phyloP scores from a whole-genome alignment of 2,797 vertebrate genomes.

The Chelon auratus region DNA sequence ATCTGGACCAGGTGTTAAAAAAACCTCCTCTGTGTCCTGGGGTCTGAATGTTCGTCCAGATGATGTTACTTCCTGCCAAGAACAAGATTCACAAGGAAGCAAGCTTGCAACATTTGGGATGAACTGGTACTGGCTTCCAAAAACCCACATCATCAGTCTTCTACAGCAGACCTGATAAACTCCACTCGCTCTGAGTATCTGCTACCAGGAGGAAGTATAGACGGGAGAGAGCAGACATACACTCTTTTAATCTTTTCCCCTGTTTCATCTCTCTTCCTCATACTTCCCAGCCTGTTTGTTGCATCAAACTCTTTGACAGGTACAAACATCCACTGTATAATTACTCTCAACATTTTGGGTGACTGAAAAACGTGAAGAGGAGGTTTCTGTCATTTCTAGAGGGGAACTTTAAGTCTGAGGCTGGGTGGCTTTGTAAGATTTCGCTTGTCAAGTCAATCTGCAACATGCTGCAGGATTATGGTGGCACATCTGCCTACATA shows the following conservation, averaged over 20 bases:
- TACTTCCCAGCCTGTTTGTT: slow-evolving; percentile 46
- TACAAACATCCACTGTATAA: slow-evolving; percentile 61
- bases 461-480: slow-evolving; percentile 27
- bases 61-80: slow-evolving; percentile 57
- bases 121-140: slow-evolving; percentile 56
- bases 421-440: slow-evolving; percentile 22
- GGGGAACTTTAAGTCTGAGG: slow-evolving; percentile 4
- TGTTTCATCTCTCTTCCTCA: slow-evolving; percentile 53
- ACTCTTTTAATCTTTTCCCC: slow-evolving; percentile 55
- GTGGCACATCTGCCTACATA: not conserved
- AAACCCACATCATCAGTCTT: slow-evolving; percentile 70
- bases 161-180: slow-evolving; percentile 59
- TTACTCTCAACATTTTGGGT: slow-evolving; percentile 47
- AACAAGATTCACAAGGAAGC: slow-evolving; percentile 53
- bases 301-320: slow-evolving; percentile 57
- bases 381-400: slow-evolving; percentile 34
- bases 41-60: slow-evolving; percentile 42
- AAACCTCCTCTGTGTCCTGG: not conserved
- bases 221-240: slow-evolving; percentile 49
- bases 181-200: slow-evolving; percentile 43
- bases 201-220: slow-evolving; percentile 49
- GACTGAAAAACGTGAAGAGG: slow-evolving; percentile 23
- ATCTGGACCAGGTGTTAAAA: not conserved
- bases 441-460: slow-evolving; percentile 17
- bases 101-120: slow-evolving; percentile 64